phyloP scores from a whole-genome alignment of 1,140 invertebrate genomes.

The Micrasema longulum region DNA sequence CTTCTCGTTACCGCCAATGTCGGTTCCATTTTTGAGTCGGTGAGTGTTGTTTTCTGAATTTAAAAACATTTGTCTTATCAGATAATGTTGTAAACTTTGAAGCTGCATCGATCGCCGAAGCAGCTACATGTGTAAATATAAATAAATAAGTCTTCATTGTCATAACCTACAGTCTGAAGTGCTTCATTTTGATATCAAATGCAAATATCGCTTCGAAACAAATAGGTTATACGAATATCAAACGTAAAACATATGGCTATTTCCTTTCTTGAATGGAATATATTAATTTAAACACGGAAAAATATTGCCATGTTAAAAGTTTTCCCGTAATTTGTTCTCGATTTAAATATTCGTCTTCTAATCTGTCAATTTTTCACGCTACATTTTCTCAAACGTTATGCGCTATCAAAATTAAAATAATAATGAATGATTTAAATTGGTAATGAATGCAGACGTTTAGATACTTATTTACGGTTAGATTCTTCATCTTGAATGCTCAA shows the following conservation, averaged over 20 bases:
- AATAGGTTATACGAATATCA: not conserved
- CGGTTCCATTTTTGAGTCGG: slow-evolving; percentile 96
- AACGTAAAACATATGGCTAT: not conserved
- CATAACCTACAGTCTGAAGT: slow-evolving; percentile 18
- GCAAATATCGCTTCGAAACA: not conserved
- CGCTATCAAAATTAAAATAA: too few relatives aligned
- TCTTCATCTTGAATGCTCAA: too few relatives aligned
- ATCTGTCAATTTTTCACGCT: too few relatives aligned
- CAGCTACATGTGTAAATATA: not conserved
- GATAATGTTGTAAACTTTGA: slow-evolving; percentile 8
- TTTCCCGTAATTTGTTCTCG: too few relatives aligned
- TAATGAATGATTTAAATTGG: too few relatives aligned
- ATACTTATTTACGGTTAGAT: too few relatives aligned
- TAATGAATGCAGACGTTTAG: too few relatives aligned
- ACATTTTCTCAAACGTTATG: too few relatives aligned
- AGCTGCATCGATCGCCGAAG: slow-evolving; percentile 1
- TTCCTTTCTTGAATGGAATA: not conserved
- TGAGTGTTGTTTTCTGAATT: slow-evolving; percentile 70
- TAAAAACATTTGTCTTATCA: slow-evolving; percentile 46
- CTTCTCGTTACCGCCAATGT: slow-evolving; percentile 93
- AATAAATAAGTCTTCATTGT: slow-evolving; percentile 1
- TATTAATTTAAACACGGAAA: too few relatives aligned
- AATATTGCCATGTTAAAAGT: too few relatives aligned
- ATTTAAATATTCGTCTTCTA: too few relatives aligned
- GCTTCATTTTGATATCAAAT: not conserved